Conservation (phyloP, 2,113 vertebrate species). For the Desmodus rotundus region DNA sequence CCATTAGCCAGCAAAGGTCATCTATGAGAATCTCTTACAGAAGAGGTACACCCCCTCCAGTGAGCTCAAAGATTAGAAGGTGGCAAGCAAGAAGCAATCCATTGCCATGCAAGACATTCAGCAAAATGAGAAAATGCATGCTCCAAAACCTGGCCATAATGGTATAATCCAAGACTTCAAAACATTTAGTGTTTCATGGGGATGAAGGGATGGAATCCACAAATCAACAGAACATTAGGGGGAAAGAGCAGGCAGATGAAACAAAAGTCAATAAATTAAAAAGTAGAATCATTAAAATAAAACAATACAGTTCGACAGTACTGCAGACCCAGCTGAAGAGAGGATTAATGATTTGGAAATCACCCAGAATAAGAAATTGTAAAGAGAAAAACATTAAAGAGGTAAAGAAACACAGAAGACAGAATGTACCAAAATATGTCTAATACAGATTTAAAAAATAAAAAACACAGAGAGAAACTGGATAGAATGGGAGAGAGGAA, state of each 20-base stretch:
- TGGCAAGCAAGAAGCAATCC: background rate
- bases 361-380: background rate
- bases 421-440: background rate
- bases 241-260: background rate
- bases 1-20: background rate
- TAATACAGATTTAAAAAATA: background rate
- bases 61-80: background rate
- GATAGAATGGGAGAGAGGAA: background rate
- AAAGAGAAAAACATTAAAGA: background rate
- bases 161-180: background rate
- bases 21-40: background rate
- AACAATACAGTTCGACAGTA: background rate
- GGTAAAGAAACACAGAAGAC: background rate
- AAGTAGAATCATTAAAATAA: background rate
- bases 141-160: background rate
- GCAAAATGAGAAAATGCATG: background rate
- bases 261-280: background rate
- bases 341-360: background rate
- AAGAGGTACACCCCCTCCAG: background rate
- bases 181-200: background rate
- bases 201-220: background rate
- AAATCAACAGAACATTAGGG: background rate
- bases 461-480: background rate
- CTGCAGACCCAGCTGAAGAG: background rate
- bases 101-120: background rate